Evolutionary conservation across 92 coral and sea anemone genomes (phyloP), one percentile per base, ranked within the genome.

Genomic region (Phenganax subtilis): DNA sequence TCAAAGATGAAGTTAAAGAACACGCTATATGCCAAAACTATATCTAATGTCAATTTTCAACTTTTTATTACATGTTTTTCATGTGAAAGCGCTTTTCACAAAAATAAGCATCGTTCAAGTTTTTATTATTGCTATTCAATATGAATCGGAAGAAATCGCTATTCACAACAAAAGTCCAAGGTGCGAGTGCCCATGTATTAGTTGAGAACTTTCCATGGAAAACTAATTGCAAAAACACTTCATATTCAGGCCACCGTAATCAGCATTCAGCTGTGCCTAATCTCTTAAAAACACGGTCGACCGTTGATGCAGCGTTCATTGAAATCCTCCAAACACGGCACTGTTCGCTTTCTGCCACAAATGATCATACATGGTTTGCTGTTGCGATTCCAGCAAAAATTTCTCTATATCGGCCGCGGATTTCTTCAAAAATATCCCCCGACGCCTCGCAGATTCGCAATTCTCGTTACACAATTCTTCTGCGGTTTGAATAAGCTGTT

Each of bases 321-420:
- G 58, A 53, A 76, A 57, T 76, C 68, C 81, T 2, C 83, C 59
- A 51, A 63, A 79, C 17, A 79, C 83, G 17, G 83, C 83, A 20
- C 69, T 64, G 29, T 64, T 79, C 11, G 83, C 83, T 57, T 79
- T 79, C 0, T 55, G 17, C 83, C 83, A 79, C 57, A 79, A 31
- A 10, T 79, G 73, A n/a, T 79, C 74, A 30, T 16, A 79, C 37
- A 79, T 53, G 5, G 67, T 59, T 69, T 79, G 83, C 61, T 79
- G 83, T 11, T 72, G 73, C 5, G 83, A 79, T 25, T 79, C 73
- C 15, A 47, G 65, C 10, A 79, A 60, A 25, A 79, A 79, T 28
- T 69, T 67, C 72, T 90, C 94, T 11, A 90, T 81, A 55, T 90
- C 89, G 27, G 84, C 83, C 9, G 94, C 94, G 56, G 94, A 83